Percentiles rank a stretch among this genome's conserved stretches.
These are phyloP conservation scores for Melinopterus prodromus DNA, from an alignment of 2,888 invertebrate species.

Conservation along the genomic window DNA sequence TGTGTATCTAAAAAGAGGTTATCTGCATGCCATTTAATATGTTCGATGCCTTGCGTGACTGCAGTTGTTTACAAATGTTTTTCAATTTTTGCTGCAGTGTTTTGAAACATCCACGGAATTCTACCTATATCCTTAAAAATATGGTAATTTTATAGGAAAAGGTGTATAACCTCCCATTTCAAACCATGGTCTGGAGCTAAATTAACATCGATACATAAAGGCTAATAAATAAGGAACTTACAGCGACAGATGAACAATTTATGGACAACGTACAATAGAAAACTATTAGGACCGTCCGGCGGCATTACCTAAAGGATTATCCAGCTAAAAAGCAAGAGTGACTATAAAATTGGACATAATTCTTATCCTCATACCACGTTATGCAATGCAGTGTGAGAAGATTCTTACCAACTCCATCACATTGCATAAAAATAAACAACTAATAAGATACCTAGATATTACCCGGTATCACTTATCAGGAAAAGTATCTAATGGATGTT, in stretches of 20 bases:
- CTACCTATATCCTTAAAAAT: not conserved
- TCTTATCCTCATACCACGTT: not conserved
- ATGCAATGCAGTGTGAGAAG: conserved; percentile 5
- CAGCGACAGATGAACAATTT: conserved; percentile 16
- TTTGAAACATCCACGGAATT: not conserved
- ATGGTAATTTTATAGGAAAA: not conserved
- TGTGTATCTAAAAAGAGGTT: too few species aligned
- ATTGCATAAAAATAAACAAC: conserved; percentile 10
- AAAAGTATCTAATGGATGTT: not conserved
- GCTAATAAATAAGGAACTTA: conserved; percentile 10
- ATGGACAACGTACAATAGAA: conserved; percentile 19
- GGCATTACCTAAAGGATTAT: conserved; percentile 15
- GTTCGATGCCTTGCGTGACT: too few species aligned
- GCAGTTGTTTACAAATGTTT: not conserved
- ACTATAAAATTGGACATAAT: conserved; percentile 16
- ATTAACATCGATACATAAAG: conserved; percentile 10
- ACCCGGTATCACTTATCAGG: conserved; percentile 15
- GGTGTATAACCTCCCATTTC: not conserved
- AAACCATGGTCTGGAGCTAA: not conserved
- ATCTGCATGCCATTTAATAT: too few species aligned
- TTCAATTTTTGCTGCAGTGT: too few species aligned
- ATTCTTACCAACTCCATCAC: not conserved
- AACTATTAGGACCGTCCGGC: conserved; percentile 22
- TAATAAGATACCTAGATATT: conserved; percentile 9
- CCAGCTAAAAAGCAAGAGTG: conserved; percentile 21